Percentiles rank a stretch among this genome's conserved stretches.
phyloP scores from a whole-genome alignment of 2,888 invertebrate genomes.

The Trachelus troglodyta region DNA sequence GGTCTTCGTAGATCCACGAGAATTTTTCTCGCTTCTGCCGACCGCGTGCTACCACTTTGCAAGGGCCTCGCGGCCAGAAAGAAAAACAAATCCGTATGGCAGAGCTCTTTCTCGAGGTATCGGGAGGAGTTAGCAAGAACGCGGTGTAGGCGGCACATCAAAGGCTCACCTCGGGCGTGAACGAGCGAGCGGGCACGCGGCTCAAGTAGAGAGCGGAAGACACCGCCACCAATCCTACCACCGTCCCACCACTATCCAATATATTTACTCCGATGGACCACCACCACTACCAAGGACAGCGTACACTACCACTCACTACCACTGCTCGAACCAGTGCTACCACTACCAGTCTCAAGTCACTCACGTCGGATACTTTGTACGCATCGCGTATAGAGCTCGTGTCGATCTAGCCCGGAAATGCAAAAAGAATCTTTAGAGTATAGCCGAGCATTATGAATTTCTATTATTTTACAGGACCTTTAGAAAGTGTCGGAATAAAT shows the following conservation, averaged over 20 bases:
- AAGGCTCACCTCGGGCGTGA: conserved; percentile 64
- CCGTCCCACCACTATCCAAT: conserved; percentile 36
- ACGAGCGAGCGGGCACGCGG: conserved; percentile 63
- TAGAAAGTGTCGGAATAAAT: not conserved
- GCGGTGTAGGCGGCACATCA: conserved; percentile 62
- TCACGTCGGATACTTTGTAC: conserved; percentile 28
- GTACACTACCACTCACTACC: conserved; percentile 24
- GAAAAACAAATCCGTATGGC: conserved; percentile 34
- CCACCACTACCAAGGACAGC: conserved; percentile 43
- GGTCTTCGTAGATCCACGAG: conserved; percentile 15
- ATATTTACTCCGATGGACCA: conserved; percentile 61
- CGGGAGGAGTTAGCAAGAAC: conserved; percentile 55
- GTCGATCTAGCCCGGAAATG: conserved; percentile 21
- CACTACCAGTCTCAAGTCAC: conserved; percentile 23
- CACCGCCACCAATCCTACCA: conserved; percentile 59
- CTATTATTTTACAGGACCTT: not conserved
- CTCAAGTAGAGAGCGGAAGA: conserved; percentile 62
- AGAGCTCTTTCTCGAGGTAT: conserved; percentile 30
- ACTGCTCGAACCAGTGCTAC: conserved; percentile 20
- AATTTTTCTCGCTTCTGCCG: not conserved
- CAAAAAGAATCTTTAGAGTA: not conserved
- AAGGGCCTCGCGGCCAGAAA: conserved; percentile 10
- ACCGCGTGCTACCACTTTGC: conserved; percentile 11
- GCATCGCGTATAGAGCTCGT: conserved; percentile 25
- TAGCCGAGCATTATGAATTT: not conserved